Conservation (phyloP, 2,113 vertebrate genomes). For the Callionymus lyra region DNA sequence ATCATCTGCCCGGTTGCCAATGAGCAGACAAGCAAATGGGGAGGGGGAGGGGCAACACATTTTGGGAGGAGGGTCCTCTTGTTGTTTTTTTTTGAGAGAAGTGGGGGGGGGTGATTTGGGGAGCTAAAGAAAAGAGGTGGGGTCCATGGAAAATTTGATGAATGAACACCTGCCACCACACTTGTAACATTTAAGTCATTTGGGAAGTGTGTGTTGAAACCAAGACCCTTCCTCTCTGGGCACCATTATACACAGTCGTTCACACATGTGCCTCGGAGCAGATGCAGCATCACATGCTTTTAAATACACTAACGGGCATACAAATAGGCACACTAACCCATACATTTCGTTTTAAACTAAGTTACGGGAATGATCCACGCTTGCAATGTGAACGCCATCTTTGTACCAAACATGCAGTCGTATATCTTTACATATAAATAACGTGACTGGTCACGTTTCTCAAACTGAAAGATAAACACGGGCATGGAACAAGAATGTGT, state of each 20-base stretch:
- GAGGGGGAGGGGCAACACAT: conserved; percentile 35
- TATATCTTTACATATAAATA: too few relatives aligned
- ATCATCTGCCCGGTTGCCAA: conserved; percentile 27
- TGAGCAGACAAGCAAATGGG: conserved; percentile 32
- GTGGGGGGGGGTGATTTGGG: conserved; percentile 8
- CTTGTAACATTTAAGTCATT: conserved; percentile 17
- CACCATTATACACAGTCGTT: neutral
- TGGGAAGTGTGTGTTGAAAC: conserved; percentile 5
- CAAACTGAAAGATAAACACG: too few relatives aligned
- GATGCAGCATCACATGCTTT: too few relatives aligned
- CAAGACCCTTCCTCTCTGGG: conserved; percentile 9
- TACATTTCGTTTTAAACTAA: too few relatives aligned
- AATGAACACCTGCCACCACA: conserved; percentile 48
- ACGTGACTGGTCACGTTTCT: too few relatives aligned
- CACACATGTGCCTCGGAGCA: too few relatives aligned
- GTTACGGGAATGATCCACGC: too few relatives aligned
- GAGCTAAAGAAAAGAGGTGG: conserved; percentile 21
- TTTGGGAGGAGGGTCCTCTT: conserved; percentile 31
- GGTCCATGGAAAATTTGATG: conserved; percentile 31
- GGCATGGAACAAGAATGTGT: too few relatives aligned
- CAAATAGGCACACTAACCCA: too few relatives aligned
- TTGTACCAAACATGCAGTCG: too few relatives aligned
- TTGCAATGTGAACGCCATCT: too few relatives aligned
- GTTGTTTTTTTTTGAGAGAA: conserved; percentile 10
- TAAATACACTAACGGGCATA: too few relatives aligned